Conservation (phyloP, 2,888 invertebrate species). For the Nomada lathburiana region DNA sequence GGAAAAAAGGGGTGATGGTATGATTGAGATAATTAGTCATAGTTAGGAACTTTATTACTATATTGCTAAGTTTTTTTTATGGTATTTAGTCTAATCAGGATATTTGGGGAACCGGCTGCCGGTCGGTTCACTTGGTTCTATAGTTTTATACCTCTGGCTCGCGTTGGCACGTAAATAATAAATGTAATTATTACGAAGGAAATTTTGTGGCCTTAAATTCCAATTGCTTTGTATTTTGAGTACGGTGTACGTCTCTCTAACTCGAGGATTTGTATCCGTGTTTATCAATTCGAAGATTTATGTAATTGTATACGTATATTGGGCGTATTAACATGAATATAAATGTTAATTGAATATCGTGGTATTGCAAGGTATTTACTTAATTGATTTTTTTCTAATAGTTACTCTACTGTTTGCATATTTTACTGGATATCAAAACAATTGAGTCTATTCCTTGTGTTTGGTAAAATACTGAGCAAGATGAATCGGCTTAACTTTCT, state of each 20-base stretch:
- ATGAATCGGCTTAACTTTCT: conserved; percentile 59
- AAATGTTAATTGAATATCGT: neutral
- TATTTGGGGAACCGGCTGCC: too few species aligned
- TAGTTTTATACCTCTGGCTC: too few species aligned
- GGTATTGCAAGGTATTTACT: conserved; percentile 36
- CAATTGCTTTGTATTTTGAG: conserved; percentile 62
- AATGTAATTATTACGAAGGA: conserved; percentile 68
- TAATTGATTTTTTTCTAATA: conserved; percentile 44
- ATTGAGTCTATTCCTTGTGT: conserved; percentile 31
- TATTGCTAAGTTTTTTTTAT: too few species aligned
- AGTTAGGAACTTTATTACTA: too few species aligned
- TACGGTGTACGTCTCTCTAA: conserved; percentile 30
- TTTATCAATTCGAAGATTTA: neutral
- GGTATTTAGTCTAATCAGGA: too few species aligned
- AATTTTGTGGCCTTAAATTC: conserved; percentile 74
- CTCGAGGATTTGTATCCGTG: conserved; percentile 3
- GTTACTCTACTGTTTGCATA: conserved; percentile 38
- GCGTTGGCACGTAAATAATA: conserved; percentile 54
- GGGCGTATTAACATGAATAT: neutral
- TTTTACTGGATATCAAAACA: conserved; percentile 2
- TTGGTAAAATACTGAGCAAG: conserved; percentile 29
- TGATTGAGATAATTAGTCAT: too few species aligned
- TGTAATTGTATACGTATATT: conserved; percentile 27
- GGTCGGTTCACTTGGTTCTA: too few species aligned
- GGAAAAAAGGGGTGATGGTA: too few species aligned